Evolutionary conservation across 2,113 vertebrate species (phyloP).

Genomic region (Scytalopus superciliaris): DNA sequence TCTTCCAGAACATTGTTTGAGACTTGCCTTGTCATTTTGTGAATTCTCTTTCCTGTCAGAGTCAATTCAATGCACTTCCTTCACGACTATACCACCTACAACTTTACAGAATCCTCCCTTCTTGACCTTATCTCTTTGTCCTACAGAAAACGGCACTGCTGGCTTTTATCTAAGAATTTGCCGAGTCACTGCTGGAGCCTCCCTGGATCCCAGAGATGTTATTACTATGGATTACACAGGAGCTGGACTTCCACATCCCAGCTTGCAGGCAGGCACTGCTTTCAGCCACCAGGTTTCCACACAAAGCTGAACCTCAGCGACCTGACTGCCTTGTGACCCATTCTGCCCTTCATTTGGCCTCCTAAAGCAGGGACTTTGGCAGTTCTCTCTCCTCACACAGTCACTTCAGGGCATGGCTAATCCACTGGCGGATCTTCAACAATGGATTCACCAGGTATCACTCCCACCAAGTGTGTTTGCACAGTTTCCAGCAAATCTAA

Average conservation of each 20-base stretch:
- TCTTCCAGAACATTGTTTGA: background rate
- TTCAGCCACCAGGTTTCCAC: rapidly evolving
- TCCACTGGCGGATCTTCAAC: background rate
- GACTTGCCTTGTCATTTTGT: background rate
- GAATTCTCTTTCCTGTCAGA: background rate
- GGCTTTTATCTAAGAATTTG: background rate
- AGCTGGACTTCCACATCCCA: background rate
- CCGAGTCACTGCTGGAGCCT: background rate
- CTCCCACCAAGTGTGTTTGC: background rate
- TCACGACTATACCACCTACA: background rate
- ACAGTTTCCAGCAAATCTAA: background rate
- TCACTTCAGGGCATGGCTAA: rapidly evolving
- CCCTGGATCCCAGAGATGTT: background rate
- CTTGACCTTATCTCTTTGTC: background rate
- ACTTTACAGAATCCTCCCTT: background rate
- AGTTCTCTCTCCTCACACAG: background rate
- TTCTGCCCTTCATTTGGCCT: background rate
- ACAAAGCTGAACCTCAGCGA: rapidly evolving
- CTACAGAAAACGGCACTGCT: background rate
- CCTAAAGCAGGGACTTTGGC: background rate
- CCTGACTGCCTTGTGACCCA: background rate
- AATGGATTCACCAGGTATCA: background rate
- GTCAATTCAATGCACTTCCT: background rate
- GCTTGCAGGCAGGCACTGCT: background rate
- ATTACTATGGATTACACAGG: background rate